Evolutionary conservation across 1,140 invertebrate species (phyloP).

Genomic region (Drosophila triauraria): DNA sequence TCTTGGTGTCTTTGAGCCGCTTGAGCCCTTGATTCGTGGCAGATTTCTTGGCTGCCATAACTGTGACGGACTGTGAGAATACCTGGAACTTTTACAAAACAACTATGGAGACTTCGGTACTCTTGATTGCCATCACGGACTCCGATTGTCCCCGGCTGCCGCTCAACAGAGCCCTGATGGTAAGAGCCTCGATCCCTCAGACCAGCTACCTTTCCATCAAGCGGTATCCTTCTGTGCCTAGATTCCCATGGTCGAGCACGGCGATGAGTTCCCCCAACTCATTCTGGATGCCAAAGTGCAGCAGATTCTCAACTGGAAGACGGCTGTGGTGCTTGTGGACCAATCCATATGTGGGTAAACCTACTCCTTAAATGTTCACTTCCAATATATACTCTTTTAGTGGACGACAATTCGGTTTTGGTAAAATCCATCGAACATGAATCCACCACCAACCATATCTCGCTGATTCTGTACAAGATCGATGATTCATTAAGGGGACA

Average conservation of each 20-base stretch:
- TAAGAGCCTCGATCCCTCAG: not conserved
- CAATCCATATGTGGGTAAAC: constrained; percentile 88
- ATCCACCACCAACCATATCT: constrained; percentile 76
- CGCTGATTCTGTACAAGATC: constrained; percentile 75
- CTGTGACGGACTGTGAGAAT: constrained; percentile 88
- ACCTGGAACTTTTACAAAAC: constrained; percentile 89
- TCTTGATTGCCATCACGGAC: constrained; percentile 89
- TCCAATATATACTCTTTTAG: constrained; percentile 20
- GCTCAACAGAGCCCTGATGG: constrained; percentile 88
- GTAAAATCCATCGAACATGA: constrained; percentile 75
- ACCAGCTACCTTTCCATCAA: not conserved
- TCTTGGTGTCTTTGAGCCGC: not conserved
- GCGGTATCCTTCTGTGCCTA: constrained; percentile 1
- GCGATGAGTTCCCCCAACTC: constrained; percentile 91
- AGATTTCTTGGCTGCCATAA: constrained; percentile 90
- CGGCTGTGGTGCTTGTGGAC: constrained; percentile 89
- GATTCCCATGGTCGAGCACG: constrained; percentile 88
- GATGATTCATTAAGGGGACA: constrained; percentile 69
- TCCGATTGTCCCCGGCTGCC: constrained; percentile 91
- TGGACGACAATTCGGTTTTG: constrained; percentile 65
- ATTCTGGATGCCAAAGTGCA: constrained; percentile 89
- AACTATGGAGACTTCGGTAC: constrained; percentile 88
- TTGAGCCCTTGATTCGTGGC: not conserved
- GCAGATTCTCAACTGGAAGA: constrained; percentile 89
- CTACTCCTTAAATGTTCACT: too few species aligned